Evolutionary conservation across 1,140 invertebrate genomes (phyloP), one percentile per base, ranked within the genome.

Genomic region (Sipha flava): DNA sequence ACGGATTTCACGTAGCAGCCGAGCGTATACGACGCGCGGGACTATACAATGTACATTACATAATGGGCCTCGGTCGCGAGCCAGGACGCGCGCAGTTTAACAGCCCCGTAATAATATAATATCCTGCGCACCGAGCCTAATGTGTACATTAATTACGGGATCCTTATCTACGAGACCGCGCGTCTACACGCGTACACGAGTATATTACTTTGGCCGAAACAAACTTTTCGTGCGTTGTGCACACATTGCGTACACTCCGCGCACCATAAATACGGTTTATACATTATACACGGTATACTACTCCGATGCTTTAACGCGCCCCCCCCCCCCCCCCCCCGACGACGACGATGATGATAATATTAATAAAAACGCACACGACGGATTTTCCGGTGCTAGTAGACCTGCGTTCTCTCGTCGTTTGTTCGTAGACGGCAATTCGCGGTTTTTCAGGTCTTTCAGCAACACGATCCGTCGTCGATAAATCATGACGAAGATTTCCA

Each of bases 131-230:
- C 64, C 64, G 64, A 68, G 16, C 37, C 40, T 66, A 66, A 66
- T 66, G 62, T 21, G 64, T n/a, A 68, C 64, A 68, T 68, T 68
- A 68, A 68, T 68, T 68, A 68, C 40, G 37, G 64, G 40, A 68
- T 68, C 64, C 64, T 68, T 68, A 68, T 68, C 64, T 45, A 10
- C 37, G 37, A 40, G n/a, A n/a, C n/a, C n/a, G 12, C 2, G 21
- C 37, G 26, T 59, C n/a, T n/a, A 16, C 12, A 21, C 18, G 37
- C 16, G 64, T 14, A 26, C 18, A 9, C n/a, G 7, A 10, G 29
- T 40, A n/a, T 43, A 66, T 43, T 66, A 68, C n/a, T 23, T 12
- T 43, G 64, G 23, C 64, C 64, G 64, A 68, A 68, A 68, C 64
- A 40, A 45, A 45, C 37, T 26, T 43, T 68, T 45, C 29, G 3